phyloP scores from a whole-genome alignment of 2,797 vertebrate genomes.

The Enteromius viviparus region DNA sequence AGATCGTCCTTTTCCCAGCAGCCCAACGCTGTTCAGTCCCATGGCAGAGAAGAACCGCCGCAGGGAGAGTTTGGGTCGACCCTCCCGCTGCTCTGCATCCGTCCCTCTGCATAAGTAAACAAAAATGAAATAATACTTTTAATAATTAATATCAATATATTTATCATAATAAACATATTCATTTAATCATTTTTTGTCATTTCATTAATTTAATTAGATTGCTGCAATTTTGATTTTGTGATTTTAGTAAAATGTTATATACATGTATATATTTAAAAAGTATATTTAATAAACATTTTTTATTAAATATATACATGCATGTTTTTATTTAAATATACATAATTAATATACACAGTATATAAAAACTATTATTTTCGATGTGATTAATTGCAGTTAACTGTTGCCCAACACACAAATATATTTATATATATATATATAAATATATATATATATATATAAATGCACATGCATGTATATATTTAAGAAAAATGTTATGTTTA shows the following conservation, averaged over 20 bases:
- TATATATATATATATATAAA: too few species aligned
- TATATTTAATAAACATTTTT: neutral
- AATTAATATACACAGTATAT: neutral
- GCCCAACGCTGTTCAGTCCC: slow-evolving; percentile 77
- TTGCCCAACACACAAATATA: too few species aligned
- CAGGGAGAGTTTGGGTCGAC: slow-evolving; percentile 77
- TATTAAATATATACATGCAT: neutral
- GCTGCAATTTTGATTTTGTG: neutral
- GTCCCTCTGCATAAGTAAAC: neutral
- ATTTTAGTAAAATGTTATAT: neutral
- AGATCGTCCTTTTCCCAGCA: slow-evolving; percentile 78
- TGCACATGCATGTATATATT: too few species aligned
- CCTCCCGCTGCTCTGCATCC: slow-evolving; percentile 64
- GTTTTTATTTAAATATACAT: neutral
- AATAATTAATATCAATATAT: neutral
- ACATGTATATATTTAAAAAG: too few species aligned
- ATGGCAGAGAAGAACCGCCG: slow-evolving; percentile 82
- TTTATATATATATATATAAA: neutral
- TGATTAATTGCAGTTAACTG: too few species aligned
- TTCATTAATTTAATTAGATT: neutral
- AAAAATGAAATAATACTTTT: neutral
- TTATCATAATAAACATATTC: neutral
- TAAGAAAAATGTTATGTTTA: too few species aligned
- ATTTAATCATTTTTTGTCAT: neutral
- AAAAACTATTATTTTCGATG: neutral